Evolutionary conservation across 2,113 vertebrate species (phyloP).

Genomic region (Paralichthys olivaceus): DNA sequence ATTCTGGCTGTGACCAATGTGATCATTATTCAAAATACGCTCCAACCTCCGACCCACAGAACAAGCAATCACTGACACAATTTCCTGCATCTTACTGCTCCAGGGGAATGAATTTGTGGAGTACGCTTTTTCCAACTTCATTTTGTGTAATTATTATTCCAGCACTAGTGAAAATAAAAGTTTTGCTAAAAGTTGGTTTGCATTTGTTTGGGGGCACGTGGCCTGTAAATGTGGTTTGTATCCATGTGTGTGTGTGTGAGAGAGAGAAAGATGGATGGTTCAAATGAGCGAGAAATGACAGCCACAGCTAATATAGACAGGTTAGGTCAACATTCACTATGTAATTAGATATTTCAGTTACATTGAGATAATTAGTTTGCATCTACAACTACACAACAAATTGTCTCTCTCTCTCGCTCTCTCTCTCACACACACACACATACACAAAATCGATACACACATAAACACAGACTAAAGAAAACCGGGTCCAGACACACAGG

Average conservation of each 20-base stretch:
- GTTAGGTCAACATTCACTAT: conserved; percentile 28
- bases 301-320: conserved; percentile 31
- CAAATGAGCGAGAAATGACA: conserved; percentile 29
- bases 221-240: not conserved
- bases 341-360: conserved; percentile 39
- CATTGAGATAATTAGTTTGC: conserved; percentile 41
- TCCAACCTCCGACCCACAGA: conserved; percentile 54
- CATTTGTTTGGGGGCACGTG: conserved; percentile 18
- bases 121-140: conserved; percentile 31
- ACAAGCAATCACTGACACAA: conserved; percentile 69
- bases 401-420: not conserved
- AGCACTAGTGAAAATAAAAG: conserved; percentile 22
- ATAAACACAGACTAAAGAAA: conserved; percentile 47
- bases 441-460: conserved; percentile 8
- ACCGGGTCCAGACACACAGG: conserved; percentile 46
- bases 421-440: conserved; percentile 13
- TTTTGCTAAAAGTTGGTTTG: conserved; percentile 36
- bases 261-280: conserved; percentile 21
- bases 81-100: conserved; percentile 62
- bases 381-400: conserved; percentile 26
- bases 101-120: conserved; percentile 48
- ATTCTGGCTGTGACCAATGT: conserved; percentile 69
- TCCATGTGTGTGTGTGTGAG: not conserved
- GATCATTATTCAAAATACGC: conserved; percentile 71
- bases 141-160: conserved; percentile 43